phyloP scores from a whole-genome alignment of 2,113 vertebrate species.

The Stigmatopora argus region DNA sequence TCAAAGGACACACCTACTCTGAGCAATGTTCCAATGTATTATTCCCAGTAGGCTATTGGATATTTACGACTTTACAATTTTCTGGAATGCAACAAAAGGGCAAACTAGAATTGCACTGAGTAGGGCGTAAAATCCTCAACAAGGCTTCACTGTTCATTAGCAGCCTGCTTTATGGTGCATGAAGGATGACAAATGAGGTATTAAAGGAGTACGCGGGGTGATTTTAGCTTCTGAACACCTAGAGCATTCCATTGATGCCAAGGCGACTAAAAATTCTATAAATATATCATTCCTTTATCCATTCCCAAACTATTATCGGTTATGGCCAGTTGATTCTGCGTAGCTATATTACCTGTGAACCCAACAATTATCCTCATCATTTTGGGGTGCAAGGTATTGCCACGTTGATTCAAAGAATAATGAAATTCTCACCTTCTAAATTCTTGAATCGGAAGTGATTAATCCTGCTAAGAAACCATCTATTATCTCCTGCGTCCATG shows the following conservation, averaged over 20 bases:
- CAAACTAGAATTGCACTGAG: background rate
- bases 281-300: background rate
- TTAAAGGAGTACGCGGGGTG: background rate
- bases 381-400: background rate
- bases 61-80: background rate
- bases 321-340: background rate
- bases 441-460: background rate
- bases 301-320: background rate
- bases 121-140: background rate
- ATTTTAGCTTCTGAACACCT: background rate
- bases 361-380: background rate
- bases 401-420: background rate
- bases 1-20: background rate
- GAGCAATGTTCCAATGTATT: background rate
- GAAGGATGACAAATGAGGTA: background rate
- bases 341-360: background rate
- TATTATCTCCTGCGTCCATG: background rate
- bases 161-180: background rate
- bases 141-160: background rate
- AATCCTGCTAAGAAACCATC: slow-evolving; percentile 1
- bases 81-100: background rate
- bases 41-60: background rate
- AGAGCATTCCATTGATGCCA: background rate
- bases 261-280: background rate
- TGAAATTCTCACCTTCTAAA: background rate